A percentile compares a stretch with the other conserved stretches of the same genome.
These are phyloP conservation scores for Minunthozetes semirufus DNA, from an alignment of 2,888 invertebrate genomes.

Conservation along the genomic window DNA sequence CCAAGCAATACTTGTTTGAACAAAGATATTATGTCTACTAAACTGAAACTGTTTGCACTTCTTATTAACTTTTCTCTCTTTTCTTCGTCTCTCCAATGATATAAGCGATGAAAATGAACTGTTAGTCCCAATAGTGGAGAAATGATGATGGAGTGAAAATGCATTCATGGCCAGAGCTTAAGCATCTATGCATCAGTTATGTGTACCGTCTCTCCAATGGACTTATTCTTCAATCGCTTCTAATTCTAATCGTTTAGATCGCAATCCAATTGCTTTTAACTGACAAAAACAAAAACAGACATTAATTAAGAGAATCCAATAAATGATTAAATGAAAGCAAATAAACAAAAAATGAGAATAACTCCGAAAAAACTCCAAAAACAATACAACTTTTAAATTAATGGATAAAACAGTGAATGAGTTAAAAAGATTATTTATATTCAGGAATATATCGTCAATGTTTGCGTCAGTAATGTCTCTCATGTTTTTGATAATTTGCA, in stretches of 20 bases:
- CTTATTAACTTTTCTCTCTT: constrained; percentile 11
- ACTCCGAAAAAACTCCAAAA: too few species aligned
- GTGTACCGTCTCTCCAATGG: background rate
- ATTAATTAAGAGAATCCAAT: background rate
- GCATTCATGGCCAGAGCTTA: constrained; percentile 26
- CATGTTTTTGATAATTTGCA: too few species aligned
- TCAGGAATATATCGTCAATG: too few species aligned
- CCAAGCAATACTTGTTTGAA: background rate
- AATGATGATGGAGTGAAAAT: constrained; percentile 26
- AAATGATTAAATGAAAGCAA: background rate
- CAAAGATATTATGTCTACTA: background rate
- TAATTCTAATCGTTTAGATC: background rate
- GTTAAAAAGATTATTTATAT: too few species aligned
- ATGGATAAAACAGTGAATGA: too few species aligned
- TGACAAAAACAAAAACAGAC: background rate
- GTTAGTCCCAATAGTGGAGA: background rate
- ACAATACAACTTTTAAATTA: too few species aligned
- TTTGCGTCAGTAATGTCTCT: too few species aligned
- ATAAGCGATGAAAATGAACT: constrained; percentile 9
- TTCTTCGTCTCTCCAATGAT: background rate
- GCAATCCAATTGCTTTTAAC: background rate
- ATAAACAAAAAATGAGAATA: background rate
- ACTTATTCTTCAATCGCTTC: background rate
- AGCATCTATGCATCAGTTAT: constrained; percentile 22
- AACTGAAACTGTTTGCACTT: constrained; percentile 22